phyloP scores from a whole-genome alignment of 2,797 vertebrate genomes.

The Rousettus madagascariensis region DNA sequence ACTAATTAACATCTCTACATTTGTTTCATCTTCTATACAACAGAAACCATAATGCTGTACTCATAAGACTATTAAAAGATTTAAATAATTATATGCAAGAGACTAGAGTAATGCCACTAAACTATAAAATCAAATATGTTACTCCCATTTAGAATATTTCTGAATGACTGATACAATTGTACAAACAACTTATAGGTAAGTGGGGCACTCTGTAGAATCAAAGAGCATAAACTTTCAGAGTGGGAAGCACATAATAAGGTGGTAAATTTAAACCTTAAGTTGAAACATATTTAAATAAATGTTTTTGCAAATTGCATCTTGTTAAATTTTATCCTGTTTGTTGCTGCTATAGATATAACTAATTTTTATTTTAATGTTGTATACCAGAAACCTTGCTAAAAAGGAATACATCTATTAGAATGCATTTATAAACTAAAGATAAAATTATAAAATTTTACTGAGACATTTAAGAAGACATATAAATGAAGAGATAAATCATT shows the following conservation, averaged over 20 bases:
- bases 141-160: background rate
- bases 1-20: background rate
- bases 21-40: background rate
- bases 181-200: background rate
- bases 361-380: slow-evolving; percentile 36
- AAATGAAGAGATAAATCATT: background rate
- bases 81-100: background rate
- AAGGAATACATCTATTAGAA: background rate
- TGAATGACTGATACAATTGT: background rate
- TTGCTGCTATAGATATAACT: background rate
- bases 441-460: background rate
- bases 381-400: background rate
- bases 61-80: background rate
- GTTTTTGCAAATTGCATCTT: background rate
- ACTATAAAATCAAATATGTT: background rate
- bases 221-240: background rate
- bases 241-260: background rate
- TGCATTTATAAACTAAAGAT: background rate
- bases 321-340: slow-evolving; percentile 7
- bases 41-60: background rate
- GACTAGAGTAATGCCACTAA: background rate
- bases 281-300: slow-evolving; percentile 29
- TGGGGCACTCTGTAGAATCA: background rate
- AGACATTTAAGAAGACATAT: background rate
- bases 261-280: background rate